These are phyloP conservation scores for Fregata magnificens DNA, from an alignment of 2,113 vertebrate genomes.

Conservation along the genomic window DNA sequence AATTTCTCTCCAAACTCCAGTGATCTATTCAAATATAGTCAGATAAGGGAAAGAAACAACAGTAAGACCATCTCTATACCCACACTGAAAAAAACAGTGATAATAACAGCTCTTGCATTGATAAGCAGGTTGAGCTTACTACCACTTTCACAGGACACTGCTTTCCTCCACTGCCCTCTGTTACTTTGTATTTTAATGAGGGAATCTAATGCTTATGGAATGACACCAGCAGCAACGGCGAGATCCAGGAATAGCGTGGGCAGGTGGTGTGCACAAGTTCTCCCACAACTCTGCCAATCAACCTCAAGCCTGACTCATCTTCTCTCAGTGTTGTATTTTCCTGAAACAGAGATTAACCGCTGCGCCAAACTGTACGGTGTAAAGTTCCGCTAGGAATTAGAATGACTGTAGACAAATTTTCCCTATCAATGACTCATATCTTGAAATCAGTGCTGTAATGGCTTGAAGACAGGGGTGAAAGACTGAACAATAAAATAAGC, in stretches of 20 bases:
- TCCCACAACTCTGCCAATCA: constrained; percentile 24
- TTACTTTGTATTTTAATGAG: not conserved
- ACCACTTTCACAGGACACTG: not conserved
- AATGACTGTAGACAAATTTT: not conserved
- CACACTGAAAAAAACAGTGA: not conserved
- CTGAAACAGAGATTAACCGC: not conserved
- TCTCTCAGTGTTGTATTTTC: not conserved
- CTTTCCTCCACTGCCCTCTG: not conserved
- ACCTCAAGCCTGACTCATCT: constrained; percentile 19
- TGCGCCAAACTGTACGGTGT: not conserved
- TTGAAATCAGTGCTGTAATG: not conserved
- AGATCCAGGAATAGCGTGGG: constrained; percentile 26
- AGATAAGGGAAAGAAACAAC: not conserved
- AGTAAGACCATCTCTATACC: not conserved
- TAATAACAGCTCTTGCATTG: not conserved
- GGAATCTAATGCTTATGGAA: not conserved
- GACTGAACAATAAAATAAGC: not conserved
- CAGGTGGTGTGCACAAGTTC: constrained; percentile 15
- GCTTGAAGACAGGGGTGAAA: not conserved
- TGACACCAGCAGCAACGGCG: not conserved
- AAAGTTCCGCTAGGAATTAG: not conserved
- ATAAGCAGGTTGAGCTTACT: not conserved
- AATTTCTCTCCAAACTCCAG: not conserved
- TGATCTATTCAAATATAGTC: not conserved
- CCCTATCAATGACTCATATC: not conserved